Conservation (phyloP, 1,140 invertebrate species). For the Venturia canescens region DNA sequence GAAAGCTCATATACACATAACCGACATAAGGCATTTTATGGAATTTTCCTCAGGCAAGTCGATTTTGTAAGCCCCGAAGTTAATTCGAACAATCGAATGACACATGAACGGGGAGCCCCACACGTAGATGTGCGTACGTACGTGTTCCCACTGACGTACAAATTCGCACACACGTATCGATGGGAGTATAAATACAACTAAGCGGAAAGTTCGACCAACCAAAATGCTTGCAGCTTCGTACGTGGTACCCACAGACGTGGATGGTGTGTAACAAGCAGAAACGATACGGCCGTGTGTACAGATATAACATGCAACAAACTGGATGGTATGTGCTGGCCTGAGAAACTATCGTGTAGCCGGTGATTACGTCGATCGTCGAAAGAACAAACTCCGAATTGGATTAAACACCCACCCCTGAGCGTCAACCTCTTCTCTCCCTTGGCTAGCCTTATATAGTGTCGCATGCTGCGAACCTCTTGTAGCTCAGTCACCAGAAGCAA, state of each 20-base stretch:
- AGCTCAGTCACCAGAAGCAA: background rate
- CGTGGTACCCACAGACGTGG: conserved; percentile 3
- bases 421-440: conserved; percentile 32
- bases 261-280: conserved; percentile 41
- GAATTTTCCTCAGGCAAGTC: conserved; percentile 14
- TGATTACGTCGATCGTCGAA: conserved; percentile 73
- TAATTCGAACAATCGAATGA: conserved; percentile 43
- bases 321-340: conserved; percentile 18
- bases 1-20: background rate
- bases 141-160: background rate
- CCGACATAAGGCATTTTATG: background rate
- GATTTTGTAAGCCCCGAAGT: conserved; percentile 33
- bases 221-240: conserved; percentile 28
- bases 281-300: conserved; percentile 19
- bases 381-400: conserved; percentile 73
- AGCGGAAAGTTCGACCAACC: conserved; percentile 41
- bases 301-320: conserved; percentile 25
- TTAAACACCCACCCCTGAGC: conserved; percentile 62
- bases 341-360: conserved; percentile 65
- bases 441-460: conserved; percentile 11
- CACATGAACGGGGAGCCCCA: background rate
- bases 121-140: background rate
- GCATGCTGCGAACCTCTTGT: conserved; percentile 3
- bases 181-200: conserved; percentile 20
- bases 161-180: background rate